A percentile compares a stretch with the other conserved stretches of the same genome.
Conservation (phyloP, 2,888 invertebrate genomes). For the Esperia sulphurella region DNA sequence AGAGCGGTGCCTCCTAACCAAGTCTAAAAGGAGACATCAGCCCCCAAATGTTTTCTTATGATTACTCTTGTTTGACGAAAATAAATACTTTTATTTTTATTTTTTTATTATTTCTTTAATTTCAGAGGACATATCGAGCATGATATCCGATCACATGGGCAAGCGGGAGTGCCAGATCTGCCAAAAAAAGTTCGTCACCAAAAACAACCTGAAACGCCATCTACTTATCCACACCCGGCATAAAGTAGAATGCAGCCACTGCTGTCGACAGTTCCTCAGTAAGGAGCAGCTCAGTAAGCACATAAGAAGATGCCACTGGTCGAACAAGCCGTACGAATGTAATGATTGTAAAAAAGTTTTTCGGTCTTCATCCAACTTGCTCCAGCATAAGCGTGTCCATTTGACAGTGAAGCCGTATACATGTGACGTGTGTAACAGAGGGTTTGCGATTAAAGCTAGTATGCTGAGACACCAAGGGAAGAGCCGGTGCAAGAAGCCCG, state of each 20-base stretch:
- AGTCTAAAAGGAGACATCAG: too few relatives aligned
- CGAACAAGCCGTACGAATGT: background rate
- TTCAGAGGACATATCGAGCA: background rate
- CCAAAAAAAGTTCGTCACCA: background rate
- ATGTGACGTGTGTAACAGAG: slow-evolving; percentile 9
- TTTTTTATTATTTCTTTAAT: background rate
- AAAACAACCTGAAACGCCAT: background rate
- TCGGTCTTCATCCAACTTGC: background rate
- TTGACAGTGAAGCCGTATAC: slow-evolving; percentile 18
- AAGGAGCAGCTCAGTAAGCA: background rate
- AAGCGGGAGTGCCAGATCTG: background rate
- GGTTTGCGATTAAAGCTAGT: slow-evolving; percentile 22
- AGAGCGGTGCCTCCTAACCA: too few relatives aligned
- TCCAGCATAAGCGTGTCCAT: background rate
- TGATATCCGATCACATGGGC: background rate
- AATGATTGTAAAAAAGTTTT: background rate
- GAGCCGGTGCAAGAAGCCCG: slow-evolving; percentile 17
- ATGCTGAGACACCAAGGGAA: slow-evolving; percentile 23
- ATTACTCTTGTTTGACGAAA: too few relatives aligned
- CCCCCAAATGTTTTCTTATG: too few relatives aligned
- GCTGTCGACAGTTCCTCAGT: background rate
- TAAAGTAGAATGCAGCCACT: background rate
- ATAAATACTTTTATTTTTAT: too few relatives aligned
- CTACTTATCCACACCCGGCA: too few relatives aligned
- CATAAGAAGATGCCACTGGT: background rate